Conservation (phyloP, 2,113 vertebrate genomes). For the Pedetes capensis region DNA sequence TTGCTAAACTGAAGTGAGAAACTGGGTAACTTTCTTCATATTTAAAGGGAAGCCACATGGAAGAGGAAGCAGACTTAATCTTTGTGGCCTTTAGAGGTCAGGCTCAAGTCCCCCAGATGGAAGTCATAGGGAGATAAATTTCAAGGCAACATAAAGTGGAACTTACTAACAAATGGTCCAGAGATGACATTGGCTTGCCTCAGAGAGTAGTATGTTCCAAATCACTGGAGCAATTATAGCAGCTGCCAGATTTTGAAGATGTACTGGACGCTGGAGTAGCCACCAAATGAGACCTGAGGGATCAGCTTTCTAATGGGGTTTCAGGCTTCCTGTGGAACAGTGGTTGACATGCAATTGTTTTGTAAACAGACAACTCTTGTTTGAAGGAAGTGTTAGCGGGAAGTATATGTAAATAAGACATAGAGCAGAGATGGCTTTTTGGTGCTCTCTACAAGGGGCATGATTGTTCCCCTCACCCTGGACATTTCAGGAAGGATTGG, state of each 20-base stretch:
- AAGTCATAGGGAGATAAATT: constrained; percentile 16
- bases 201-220: neutral
- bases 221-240: neutral
- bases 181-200: neutral
- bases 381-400: neutral
- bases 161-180: neutral
- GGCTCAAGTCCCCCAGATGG: neutral
- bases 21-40: neutral
- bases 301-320: neutral
- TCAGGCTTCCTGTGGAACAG: neutral
- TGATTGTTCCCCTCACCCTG: neutral
- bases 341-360: neutral
- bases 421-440: neutral
- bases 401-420: neutral
- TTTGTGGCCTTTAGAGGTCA: neutral
- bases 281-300: neutral
- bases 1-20: neutral
- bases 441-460: neutral
- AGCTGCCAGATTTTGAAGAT: neutral
- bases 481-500: neutral
- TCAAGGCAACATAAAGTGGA: neutral
- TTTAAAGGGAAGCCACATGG: neutral
- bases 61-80: neutral
- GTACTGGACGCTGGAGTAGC: neutral
- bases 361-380: neutral